A percentile compares a stretch with the other conserved stretches of the same genome.
These are phyloP conservation scores for Phoxinus dragarum DNA, from an alignment of 2,797 vertebrate genomes.

Conservation along the genomic window DNA sequence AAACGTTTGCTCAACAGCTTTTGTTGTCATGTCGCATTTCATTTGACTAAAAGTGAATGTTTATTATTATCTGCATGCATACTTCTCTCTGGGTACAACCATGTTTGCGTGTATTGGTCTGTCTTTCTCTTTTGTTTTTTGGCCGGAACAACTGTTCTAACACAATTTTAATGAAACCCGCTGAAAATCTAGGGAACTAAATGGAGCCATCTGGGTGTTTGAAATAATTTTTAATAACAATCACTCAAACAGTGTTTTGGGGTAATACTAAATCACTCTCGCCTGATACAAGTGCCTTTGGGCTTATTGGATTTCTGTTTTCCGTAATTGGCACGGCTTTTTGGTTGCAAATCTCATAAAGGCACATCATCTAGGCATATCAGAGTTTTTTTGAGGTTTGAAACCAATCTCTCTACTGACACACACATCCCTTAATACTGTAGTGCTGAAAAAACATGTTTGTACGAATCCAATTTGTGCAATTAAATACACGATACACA, in stretches of 20 bases:
- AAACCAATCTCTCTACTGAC: constrained; percentile 15
- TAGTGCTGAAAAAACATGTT: background rate
- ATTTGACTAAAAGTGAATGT: constrained; percentile 15
- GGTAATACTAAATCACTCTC: constrained; percentile 23
- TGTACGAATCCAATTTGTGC: background rate
- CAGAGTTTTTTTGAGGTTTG: constrained; percentile 10
- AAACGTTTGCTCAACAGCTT: constrained; percentile 17
- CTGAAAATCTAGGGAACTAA: constrained; percentile 21
- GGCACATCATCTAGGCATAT: background rate
- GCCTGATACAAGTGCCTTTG: constrained; percentile 30
- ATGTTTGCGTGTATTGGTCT: background rate
- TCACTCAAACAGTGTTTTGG: constrained; percentile 29
- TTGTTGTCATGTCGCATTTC: constrained; percentile 17
- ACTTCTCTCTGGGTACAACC: constrained; percentile 8
- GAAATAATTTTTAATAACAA: constrained; percentile 37
- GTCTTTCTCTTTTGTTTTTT: constrained; percentile 12
- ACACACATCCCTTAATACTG: background rate
- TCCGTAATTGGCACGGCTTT: constrained; percentile 29
- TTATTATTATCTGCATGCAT: background rate
- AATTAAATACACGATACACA: background rate
- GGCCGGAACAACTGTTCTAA: background rate
- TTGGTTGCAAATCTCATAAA: constrained; percentile 32
- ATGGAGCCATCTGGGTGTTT: constrained; percentile 31
- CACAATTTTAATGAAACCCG: background rate
- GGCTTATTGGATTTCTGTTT: constrained; percentile 44